A percentile compares a stretch with the other conserved stretches of the same genome.
Evolutionary conservation across 2,113 vertebrate species (phyloP).

Genomic region (Onychostruthus taczanowskii): DNA sequence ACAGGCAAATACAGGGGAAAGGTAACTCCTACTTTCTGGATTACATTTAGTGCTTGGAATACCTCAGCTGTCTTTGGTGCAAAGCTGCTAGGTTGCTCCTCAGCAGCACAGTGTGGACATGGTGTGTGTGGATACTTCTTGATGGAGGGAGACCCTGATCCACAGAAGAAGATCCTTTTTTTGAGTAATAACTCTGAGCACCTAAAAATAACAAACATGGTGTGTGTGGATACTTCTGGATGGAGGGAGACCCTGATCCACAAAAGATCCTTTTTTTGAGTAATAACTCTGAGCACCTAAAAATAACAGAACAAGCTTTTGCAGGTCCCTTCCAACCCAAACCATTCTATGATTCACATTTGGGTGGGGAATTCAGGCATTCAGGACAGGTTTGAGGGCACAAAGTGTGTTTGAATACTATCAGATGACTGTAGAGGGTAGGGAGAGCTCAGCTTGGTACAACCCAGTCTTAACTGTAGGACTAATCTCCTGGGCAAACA

Average conservation of each 20-base stretch:
- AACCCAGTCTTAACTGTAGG: neutral
- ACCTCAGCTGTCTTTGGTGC: neutral
- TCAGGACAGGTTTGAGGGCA: neutral
- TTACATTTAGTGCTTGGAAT: neutral
- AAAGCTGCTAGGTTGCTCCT: neutral
- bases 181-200: neutral
- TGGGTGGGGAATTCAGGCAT: neutral
- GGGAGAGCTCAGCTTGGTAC: constrained; percentile 25
- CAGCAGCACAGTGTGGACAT: neutral
- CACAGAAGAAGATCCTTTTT: neutral
- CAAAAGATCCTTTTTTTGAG: neutral
- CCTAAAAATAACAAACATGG: neutral
- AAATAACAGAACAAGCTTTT: neutral
- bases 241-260: neutral
- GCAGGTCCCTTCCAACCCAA: neutral
- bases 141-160: neutral
- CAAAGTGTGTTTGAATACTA: neutral
- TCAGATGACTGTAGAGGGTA: neutral
- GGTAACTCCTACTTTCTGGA: neutral
- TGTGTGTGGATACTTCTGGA: neutral
- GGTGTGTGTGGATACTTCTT: neutral
- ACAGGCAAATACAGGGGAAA: neutral
- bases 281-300: neutral
- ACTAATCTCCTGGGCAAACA: constrained; percentile 2
- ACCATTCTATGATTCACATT: neutral